phyloP scores from a whole-genome alignment of 2,797 vertebrate genomes.

The Oceanodroma leucorhoa region DNA sequence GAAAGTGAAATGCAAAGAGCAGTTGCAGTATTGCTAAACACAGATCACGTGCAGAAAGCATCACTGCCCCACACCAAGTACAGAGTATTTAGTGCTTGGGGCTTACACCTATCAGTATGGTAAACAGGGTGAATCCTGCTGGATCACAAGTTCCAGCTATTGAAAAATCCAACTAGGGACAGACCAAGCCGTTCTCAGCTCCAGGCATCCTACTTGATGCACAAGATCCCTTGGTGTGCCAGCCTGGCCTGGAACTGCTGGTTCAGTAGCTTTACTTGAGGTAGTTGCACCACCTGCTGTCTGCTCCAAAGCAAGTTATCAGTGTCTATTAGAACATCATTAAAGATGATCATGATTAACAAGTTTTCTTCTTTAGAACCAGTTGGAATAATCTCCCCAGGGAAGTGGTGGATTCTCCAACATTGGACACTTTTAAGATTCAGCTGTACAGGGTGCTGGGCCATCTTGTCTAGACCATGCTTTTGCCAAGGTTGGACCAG shows the following conservation, averaged over 20 bases:
- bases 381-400: neutral
- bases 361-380: neutral
- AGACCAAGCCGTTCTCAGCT: neutral
- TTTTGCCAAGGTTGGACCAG: neutral
- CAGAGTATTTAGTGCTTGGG: neutral
- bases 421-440: neutral
- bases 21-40: neutral
- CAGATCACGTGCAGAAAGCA: neutral
- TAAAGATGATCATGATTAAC: neutral
- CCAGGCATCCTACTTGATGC: neutral
- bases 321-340: neutral
- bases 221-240: neutral
- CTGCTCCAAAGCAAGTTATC: neutral
- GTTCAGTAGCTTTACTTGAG: neutral
- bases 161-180: neutral
- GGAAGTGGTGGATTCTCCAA: neutral
- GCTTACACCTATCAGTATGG: neutral
- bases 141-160: neutral
- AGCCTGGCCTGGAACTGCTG: neutral
- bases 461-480: neutral
- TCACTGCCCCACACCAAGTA: neutral
- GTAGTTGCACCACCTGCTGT: constrained; percentile 71
- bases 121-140: neutral
- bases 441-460: neutral
- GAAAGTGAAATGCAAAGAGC: neutral